Base-by-base conservation (phyloP, 2,113 vertebrate species). In the Heterocephalus glaber region DNA sequence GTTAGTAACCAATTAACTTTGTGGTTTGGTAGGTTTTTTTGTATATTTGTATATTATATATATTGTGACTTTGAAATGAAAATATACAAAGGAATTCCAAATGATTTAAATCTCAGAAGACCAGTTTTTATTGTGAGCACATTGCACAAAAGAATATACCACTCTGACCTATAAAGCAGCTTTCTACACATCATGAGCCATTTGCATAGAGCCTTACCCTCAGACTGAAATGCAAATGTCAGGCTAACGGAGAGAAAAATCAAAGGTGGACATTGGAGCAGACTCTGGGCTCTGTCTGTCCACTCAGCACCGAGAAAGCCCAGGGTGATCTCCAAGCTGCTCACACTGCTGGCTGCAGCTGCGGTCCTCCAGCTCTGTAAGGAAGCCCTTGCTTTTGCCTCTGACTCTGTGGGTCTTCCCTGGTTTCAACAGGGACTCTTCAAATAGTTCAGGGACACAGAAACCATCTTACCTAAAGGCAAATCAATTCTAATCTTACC, bases 181-280 rank as follows among this genome's bases (percentile, higher is more conserved):
- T 96, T 95, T 92, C 92, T 81, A 74, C 82, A 95, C 56, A 63
- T 97, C 98, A 95, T 11, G 54, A 97, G 66, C 84, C 97, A 97
- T 98, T 98, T 98, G 96, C 96, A 95, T 80, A 82, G 33, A 92
- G 92, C 95, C 96, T 98, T 92, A 91, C 94, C 98, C 98, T 98
- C 81, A 96, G 92, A 96, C 96, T 72, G 49, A 90, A 97, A 98
- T 33, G 79, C 60, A 97, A 97, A 98, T 96, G 96, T 61, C 49
- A 92, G 70, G 85, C 98, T 98, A 98, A 97, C 70, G 97, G 86
- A 92, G 79, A n/a, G 35, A 63, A 58, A 95, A 98, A 96, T 96
- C 92, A 97, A 98, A 98, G 95, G 89, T 70, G 28, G 94, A 88
- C 74, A 88, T 52, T 22, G 63, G 72, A 97, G 63, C 52, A 97